Conservation (phyloP, 2,113 vertebrate species). For the Neopipo cinnamomea region DNA sequence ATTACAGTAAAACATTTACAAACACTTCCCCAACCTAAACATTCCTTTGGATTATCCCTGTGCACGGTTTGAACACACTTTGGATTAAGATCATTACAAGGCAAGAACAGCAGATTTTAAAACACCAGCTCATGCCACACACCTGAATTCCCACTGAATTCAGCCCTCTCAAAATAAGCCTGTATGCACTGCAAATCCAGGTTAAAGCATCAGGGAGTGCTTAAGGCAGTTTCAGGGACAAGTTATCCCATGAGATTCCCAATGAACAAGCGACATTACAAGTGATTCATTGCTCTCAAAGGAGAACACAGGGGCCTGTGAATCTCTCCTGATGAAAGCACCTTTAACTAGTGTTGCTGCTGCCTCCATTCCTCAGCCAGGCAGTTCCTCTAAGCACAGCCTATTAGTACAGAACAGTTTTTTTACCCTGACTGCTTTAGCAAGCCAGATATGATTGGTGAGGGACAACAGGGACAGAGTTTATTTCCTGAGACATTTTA, state of each 20-base stretch:
- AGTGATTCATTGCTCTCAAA: background rate
- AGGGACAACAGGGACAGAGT: background rate
- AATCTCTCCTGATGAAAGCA: background rate
- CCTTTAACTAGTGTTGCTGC: background rate
- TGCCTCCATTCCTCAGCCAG: background rate
- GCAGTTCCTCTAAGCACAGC: background rate
- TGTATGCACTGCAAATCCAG: background rate
- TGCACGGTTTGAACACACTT: background rate
- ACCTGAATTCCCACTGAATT: background rate
- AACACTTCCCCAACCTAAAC: background rate
- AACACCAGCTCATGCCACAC: background rate
- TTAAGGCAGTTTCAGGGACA: background rate
- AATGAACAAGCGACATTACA: rapidly evolving
- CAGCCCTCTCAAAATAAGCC: background rate
- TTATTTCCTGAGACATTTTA: background rate
- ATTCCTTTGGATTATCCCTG: rapidly evolving
- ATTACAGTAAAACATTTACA: background rate
- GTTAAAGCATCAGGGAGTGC: background rate
- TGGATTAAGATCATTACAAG: background rate
- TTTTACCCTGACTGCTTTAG: background rate
- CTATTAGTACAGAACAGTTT: rapidly evolving
- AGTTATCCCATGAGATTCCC: background rate
- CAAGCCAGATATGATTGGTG: background rate
- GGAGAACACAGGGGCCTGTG: background rate
- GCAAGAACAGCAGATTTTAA: background rate